These are phyloP conservation scores for Hydrotaea diabolus DNA, from an alignment of 2,888 invertebrate genomes.

Conservation along the genomic window DNA sequence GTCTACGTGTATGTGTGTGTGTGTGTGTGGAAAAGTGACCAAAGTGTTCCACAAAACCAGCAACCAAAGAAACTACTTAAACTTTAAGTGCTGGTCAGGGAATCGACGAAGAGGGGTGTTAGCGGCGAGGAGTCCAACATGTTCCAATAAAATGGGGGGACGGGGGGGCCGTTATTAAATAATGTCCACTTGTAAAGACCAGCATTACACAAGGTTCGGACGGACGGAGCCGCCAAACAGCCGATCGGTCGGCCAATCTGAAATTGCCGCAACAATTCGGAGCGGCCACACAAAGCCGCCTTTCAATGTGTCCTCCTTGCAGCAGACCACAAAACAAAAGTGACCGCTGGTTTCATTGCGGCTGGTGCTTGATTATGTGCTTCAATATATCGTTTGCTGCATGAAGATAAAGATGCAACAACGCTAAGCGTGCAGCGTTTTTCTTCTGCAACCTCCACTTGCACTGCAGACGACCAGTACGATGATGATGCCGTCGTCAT, in stretches of 20 bases:
- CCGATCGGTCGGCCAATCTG: slow-evolving; percentile 44
- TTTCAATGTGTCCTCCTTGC: not conserved
- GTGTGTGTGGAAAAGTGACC: not conserved
- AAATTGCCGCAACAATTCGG: slow-evolving; percentile 41
- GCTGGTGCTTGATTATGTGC: slow-evolving; percentile 3
- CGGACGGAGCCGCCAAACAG: not conserved
- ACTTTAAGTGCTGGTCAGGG: slow-evolving; percentile 2
- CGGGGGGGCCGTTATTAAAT: slow-evolving; percentile 58
- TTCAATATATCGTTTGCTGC: not conserved
- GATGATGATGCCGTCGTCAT: slow-evolving; percentile 32
- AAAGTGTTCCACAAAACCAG: slow-evolving; percentile 20
- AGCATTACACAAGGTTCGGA: slow-evolving; percentile 54
- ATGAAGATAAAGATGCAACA: slow-evolving; percentile 42
- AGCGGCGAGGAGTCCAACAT: not conserved
- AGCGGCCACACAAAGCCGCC: not conserved
- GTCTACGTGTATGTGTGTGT: no score
- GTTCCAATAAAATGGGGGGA: not conserved
- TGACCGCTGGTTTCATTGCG: slow-evolving; percentile 23
- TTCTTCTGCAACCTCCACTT: not conserved
- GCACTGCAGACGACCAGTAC: not conserved
- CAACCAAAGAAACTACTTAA: slow-evolving; percentile 9
- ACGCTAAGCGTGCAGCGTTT: slow-evolving; percentile 16
- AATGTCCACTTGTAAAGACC: slow-evolving; percentile 59
- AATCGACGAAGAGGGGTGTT: not conserved
- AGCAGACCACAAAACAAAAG: slow-evolving; percentile 58